Conservation (phyloP, 2,797 vertebrate genomes). For the Catostomus latipinnis region DNA sequence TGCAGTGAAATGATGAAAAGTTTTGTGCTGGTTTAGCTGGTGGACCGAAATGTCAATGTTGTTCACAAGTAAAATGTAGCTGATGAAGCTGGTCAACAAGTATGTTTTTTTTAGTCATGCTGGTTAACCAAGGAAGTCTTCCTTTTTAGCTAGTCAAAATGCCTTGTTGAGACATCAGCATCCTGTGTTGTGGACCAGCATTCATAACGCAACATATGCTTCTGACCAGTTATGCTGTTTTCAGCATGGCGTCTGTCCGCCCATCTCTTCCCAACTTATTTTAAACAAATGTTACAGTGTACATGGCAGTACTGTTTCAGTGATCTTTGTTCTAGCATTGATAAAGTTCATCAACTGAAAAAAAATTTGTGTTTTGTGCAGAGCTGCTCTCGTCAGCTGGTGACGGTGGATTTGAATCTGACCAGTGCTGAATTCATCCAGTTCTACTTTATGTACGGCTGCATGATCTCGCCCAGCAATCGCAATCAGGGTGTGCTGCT, state of each 20-base stretch:
- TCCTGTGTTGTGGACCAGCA: too few species aligned
- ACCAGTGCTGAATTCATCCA: slow-evolving; percentile 97
- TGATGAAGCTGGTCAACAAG: too few species aligned
- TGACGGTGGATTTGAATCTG: slow-evolving; percentile 95
- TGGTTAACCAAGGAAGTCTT: too few species aligned
- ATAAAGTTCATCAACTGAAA: background rate
- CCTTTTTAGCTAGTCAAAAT: too few species aligned
- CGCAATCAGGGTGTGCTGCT: slow-evolving; percentile 96
- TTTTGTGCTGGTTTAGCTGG: too few species aligned
- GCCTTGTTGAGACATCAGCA: too few species aligned
- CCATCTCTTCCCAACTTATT: background rate
- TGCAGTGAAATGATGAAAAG: background rate
- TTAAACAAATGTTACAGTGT: background rate
- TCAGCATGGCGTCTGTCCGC: background rate
- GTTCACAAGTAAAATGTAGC: too few species aligned
- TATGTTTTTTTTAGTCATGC: too few species aligned
- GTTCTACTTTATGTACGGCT: slow-evolving; percentile 99
- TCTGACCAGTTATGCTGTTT: too few species aligned
- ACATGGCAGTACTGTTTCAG: background rate
- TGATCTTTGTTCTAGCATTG: background rate
- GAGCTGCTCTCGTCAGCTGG: slow-evolving; percentile 93
- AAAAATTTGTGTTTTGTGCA: slow-evolving; percentile 59
- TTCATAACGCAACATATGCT: too few species aligned
- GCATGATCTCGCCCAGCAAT: slow-evolving; percentile 91
- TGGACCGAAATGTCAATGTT: too few species aligned